Evolutionary conservation across 2,113 vertebrate genomes (phyloP), one percentile per base, ranked within the genome.

Genomic region (Microcebus murinus): DNA sequence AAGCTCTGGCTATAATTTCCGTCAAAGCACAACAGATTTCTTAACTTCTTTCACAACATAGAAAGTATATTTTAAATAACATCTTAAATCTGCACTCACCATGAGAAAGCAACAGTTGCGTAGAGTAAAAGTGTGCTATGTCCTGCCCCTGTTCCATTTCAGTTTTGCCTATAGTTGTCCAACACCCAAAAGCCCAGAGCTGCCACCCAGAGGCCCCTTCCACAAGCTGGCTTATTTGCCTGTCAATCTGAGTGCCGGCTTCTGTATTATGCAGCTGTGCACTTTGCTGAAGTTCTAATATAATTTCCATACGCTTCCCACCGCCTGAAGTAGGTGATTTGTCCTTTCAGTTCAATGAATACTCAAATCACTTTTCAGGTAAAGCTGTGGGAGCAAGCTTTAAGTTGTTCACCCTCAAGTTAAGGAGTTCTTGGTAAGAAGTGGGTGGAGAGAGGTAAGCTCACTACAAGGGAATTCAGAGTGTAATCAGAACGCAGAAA

Each of bases 401-500:
- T 96, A 96, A 97, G 98, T 95, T 95, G 98, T 98, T 94, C 97
- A 96, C 95, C 57, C 98, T 98, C 97, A 76, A 98, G 98, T 98
- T 98, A 99, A 98, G 97, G 98, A 98, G 98, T 98, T 98, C 98
- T 98, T 98, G 98, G 98, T 98, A 98, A 98, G 98, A 70, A 98
- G 99, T 99, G 99, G 99, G 99, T 99, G 99, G 99, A 99, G 99
- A 99, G 98, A 98, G 98, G 74, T 95, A 97, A 98, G 98, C 98
- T 98, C 98, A 87, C 98, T 98, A 98, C 98, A 97, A 99, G 99
- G 99, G 99, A 99, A 99, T 98, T 98, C 98, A 96, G 98, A 98
- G 98, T 99, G 99, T 99, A 99, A 99, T 99, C 99, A 99, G 98
- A 99, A 98, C 98, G 98, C 98, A 96, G 98, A 98, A 98, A 99